These are phyloP conservation scores for Antheraea assamensis DNA, from an alignment of 2,888 invertebrate species.

Conservation along the genomic window DNA sequence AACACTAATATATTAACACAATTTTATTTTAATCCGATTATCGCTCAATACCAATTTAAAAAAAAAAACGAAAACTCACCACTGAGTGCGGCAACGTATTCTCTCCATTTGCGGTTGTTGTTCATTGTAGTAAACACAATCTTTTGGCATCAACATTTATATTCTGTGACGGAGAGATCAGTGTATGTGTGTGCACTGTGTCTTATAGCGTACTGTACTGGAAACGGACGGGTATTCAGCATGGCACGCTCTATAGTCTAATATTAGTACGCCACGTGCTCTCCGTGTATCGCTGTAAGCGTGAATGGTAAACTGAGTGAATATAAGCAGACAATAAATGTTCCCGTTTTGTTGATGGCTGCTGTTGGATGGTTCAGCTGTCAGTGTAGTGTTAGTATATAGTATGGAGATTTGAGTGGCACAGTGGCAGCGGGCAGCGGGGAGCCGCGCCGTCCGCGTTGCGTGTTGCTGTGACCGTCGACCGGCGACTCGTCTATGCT, in stretches of 20 bases:
- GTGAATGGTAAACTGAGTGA: conserved; percentile 61
- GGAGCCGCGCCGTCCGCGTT: conserved; percentile 45
- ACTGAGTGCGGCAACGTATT: conserved; percentile 76
- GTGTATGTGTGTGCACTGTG: conserved; percentile 55
- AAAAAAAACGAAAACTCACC: conserved; percentile 62
- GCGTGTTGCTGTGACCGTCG: conserved; percentile 51
- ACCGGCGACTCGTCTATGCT: conserved; percentile 31
- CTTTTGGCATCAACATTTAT: conserved; percentile 73
- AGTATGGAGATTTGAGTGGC: conserved; percentile 26
- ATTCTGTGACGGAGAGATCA: conserved; percentile 47
- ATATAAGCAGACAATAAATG: conserved; percentile 48
- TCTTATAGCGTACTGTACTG: conserved; percentile 46
- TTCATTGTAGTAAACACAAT: conserved; percentile 63
- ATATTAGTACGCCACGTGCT: conserved; percentile 75
- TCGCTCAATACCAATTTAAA: conserved; percentile 18
- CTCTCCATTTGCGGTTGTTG: conserved; percentile 74
- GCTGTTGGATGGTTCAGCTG: no score
- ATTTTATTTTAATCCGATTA: not conserved
- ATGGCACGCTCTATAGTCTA: conserved; percentile 50
- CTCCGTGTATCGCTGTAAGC: conserved; percentile 64
- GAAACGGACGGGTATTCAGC: conserved; percentile 43
- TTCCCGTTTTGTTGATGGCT: conserved; percentile 68
- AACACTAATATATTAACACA: conserved; percentile 27
- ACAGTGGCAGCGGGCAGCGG: conserved; percentile 42
- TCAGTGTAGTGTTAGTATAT: conserved; percentile 48